Evolutionary conservation across 2,888 invertebrate species (phyloP).

Genomic region (Arrhopalites spinosus): DNA sequence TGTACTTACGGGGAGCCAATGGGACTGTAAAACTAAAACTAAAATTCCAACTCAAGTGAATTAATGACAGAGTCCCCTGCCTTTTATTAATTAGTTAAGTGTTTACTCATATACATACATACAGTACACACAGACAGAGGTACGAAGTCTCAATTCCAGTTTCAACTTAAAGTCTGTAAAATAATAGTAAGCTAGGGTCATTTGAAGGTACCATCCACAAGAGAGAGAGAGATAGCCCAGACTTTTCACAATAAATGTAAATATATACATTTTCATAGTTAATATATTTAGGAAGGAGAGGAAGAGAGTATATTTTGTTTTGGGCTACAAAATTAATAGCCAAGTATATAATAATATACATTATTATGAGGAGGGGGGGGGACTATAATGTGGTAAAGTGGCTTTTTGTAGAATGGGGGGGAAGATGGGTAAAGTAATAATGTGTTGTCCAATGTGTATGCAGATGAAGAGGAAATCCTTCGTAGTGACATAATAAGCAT

Average conservation of each 20-base stretch:
- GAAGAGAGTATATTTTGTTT: background rate
- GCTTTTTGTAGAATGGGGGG: background rate
- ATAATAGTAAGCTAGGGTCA: background rate
- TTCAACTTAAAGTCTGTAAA: background rate
- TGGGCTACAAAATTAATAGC: background rate
- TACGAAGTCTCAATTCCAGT: too few relatives aligned
- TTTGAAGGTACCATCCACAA: background rate
- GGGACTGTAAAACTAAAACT: too few relatives aligned
- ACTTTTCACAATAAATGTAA: background rate
- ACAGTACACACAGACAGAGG: too few relatives aligned
- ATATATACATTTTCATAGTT: background rate
- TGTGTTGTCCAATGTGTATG: constrained; percentile 12
- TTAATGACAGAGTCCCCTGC: background rate
- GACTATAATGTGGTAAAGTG: background rate
- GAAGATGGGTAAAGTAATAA: constrained; percentile 21
- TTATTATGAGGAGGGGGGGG: background rate
- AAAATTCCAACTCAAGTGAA: background rate
- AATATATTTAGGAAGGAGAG: background rate
- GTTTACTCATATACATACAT: background rate
- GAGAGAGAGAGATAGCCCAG: background rate
- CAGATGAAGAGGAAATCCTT: constrained; percentile 33
- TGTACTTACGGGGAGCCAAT: too few relatives aligned
- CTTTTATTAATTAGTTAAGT: constrained; percentile 7
- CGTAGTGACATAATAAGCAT: constrained; percentile 33
- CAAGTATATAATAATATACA: too few relatives aligned